Base-by-base conservation (phyloP, 2,113 vertebrate genomes). In the Elgaria multicarinata region DNA sequence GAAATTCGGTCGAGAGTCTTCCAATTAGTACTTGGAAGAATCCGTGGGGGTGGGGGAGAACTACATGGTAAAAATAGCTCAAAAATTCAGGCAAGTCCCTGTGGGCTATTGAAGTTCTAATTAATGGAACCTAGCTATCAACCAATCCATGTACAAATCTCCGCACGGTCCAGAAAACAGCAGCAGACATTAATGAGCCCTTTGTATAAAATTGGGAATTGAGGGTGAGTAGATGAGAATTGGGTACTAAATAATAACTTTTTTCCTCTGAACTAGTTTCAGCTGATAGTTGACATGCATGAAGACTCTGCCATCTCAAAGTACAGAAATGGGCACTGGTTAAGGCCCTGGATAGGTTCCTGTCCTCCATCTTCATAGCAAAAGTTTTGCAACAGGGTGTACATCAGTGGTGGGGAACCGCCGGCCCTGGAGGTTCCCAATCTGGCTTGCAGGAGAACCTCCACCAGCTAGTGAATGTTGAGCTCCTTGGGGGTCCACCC, bases 271-370 rank as follows among this genome's bases (percentile, higher is more conserved):
- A n/a, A 64, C 66, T 74, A 88, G 36, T 66, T 18, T 6, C 26
- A 58, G 36, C 36, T n/a, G 36, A 62, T 75, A 69, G 26, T 71
- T 90, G 81, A 82, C 86, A 77, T 80, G n/a, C 88, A 39, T 87
- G 89, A 31, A 91, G 14, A 85, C 10, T 39, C 10, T 66, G 86
- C 90, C 79, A 44, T 91, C 89, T 64, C 79, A 90, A 94, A 74
- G 36, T 75, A 58, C 44, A 86, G 74, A 4, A 58, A 53, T 71
- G 6, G 20, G 46, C 3, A 55, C 81, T 44, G 55, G 24, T 14
- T 83, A 10, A 83, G 46, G 18, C 2, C 2, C 55, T 16, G 44
- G 22, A 53, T 5, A n/a, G 14, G 26, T 6, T 18, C 13, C 78
- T n/a, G 31, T 13, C 33, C 78, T 55, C 50, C 46, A 78, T 13